phyloP scores from a whole-genome alignment of 2,113 vertebrate species.

The Pan paniscus region DNA sequence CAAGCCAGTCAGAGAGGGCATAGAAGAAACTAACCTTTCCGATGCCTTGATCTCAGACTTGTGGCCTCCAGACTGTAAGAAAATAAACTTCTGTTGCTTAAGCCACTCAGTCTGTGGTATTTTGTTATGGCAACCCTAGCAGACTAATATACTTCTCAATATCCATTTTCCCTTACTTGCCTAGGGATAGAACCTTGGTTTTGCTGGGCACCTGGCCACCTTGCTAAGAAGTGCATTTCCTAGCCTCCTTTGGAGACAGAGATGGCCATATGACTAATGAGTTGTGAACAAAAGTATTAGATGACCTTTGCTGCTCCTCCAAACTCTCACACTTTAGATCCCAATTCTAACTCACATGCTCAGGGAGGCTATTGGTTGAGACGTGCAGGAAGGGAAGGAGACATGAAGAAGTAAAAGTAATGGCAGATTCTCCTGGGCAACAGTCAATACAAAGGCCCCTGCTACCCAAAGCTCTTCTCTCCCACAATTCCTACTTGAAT shows the following conservation, averaged over 20 bases:
- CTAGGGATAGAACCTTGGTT: not conserved
- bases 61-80: not conserved
- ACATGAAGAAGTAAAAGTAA: rapidly evolving
- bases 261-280: not conserved
- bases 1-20: not conserved
- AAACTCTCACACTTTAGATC: not conserved
- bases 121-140: not conserved
- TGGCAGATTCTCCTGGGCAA: rapidly evolving
- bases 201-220: not conserved
- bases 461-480: not conserved
- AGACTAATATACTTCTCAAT: not conserved
- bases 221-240: not conserved
- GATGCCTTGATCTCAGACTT: not conserved
- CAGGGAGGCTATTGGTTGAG: not conserved
- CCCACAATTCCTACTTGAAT: not conserved
- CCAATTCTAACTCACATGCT: not conserved
- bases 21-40: not conserved
- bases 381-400: not conserved
- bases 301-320: too few species aligned
- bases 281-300: not conserved
- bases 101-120: not conserved
- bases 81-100: not conserved
- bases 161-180: not conserved
- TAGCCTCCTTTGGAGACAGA: too few species aligned
- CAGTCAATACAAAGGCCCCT: not conserved